Percentiles rank a stretch among this genome's conserved stretches.
Conservation (phyloP, 2,797 vertebrate genomes). For the Thalassophryne amazonica region DNA sequence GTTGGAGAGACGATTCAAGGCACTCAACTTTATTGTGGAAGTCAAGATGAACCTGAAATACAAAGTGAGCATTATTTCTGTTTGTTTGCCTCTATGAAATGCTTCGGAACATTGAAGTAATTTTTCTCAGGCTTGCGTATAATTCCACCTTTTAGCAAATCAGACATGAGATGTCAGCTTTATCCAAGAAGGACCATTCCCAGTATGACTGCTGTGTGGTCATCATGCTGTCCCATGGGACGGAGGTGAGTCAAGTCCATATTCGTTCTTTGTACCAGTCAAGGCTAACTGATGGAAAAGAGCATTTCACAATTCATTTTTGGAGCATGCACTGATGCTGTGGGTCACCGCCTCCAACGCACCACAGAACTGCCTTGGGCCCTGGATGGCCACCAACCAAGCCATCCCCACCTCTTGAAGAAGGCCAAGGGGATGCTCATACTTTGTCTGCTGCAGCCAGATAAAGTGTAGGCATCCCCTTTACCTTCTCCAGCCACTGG, state of each 20-base stretch:
- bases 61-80: conserved; percentile 66
- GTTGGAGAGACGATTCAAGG: conserved; percentile 81
- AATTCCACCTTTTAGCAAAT: conserved; percentile 77
- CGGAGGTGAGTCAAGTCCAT: conserved; percentile 78
- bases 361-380: no score
- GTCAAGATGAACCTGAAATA: conserved; percentile 79
- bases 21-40: conserved; percentile 78
- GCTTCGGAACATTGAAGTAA: background rate
- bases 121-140: background rate
- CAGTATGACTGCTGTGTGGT: conserved; percentile 88
- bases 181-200: conserved; percentile 81
- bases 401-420: no score
- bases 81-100: background rate
- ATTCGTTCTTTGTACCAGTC: no score
- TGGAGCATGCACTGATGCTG: no score
- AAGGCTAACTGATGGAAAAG: no score
- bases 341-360: no score
- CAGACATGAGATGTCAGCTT: conserved; percentile 62
- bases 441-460: no score
- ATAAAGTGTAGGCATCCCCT: no score
- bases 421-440: no score
- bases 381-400: no score
- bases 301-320: no score
- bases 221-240: conserved; percentile 92
- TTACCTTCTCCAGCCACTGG: no score